Evolutionary conservation across 2,888 invertebrate genomes (phyloP), one percentile per base, ranked within the genome.

Genomic region (Siphlonurus alternatus): DNA sequence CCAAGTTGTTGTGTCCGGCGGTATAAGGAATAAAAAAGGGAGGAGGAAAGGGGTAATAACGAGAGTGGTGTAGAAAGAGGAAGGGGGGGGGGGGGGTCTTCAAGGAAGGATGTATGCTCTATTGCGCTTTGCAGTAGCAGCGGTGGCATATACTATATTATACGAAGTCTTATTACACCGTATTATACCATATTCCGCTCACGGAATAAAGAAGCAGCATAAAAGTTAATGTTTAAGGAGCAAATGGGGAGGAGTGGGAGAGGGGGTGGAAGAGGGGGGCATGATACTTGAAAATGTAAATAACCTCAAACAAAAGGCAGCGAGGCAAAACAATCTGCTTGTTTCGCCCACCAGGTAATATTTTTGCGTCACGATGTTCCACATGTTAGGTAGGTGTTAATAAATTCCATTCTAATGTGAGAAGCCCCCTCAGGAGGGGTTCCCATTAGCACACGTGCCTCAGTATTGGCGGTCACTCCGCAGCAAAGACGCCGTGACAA

Each of bases 41-140:
- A n/a, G n/a, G n/a, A n/a, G n/a, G n/a, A n/a, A n/a, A n/a, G n/a
- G n/a, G n/a, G n/a, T n/a, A n/a, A n/a, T n/a, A n/a, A n/a, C n/a
- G n/a, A n/a, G n/a, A n/a, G n/a, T n/a, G n/a, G 15, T 38, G 15
- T 38, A 38, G 15, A 38, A 38, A 38, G 15, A 10, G 38, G 38
- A 15, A 38, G 38, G 15, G 38, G 5, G 38, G 38, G 7, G 38
- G 5, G 5, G 38, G 15, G 38, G 5, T 38, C 22, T 56, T 20
- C 5, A n/a, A 56, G 56, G 56, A 56, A 56, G 56, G 56, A 56
- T 56, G 56, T 56, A n/a, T 22, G 56, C 56, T 56, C 56, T 56
- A 56, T 56, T 56, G 56, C 56, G 56, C n/a, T 38, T 38, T 38
- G 38, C 38, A 38, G 15, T 15, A 38, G 38, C 38, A 38, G 38